Evolutionary conservation across 2,888 invertebrate genomes (phyloP), one percentile per base, ranked within the genome.

Genomic region (Linyphia triangularis): DNA sequence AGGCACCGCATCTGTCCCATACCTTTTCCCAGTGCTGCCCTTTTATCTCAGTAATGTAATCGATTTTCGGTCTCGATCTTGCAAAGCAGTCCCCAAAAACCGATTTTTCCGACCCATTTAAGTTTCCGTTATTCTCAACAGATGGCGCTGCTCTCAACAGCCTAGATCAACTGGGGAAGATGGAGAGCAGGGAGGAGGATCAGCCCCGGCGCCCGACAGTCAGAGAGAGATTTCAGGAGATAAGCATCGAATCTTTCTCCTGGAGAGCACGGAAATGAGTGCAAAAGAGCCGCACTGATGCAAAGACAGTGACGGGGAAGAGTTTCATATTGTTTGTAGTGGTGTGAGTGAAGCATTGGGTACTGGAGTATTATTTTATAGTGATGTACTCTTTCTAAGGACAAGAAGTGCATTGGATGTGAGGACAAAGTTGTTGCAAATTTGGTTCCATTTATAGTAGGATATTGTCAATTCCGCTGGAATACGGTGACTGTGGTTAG

Each of bases 61-160:
- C n/a, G n/a, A n/a, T n/a, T n/a, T n/a, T n/a, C n/a, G n/a, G n/a
- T n/a, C n/a, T n/a, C n/a, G n/a, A n/a, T n/a, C n/a, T n/a, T n/a
- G n/a, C n/a, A n/a, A n/a, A n/a, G n/a, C n/a, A n/a, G n/a, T n/a
- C n/a, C n/a, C n/a, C n/a, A n/a, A n/a, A n/a, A n/a, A n/a, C n/a
- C n/a, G n/a, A n/a, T n/a, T n/a, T n/a, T n/a, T n/a, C n/a, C n/a
- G n/a, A n/a, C n/a, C n/a, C n/a, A 51, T 13, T 9, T 9, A 2
- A 65, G 30, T 65, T 67, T 7, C 16, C 9, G 4, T 16, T 19
- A 13, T 19, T 2, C 1, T 2, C 30, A 13, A 51, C 13, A 85
- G 85, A 85, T 85, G 85, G 85, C 85, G 77, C 77, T 16, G 77
- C 13, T 65, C 19, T 73, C 84, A 84, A 33, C 33, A 30, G 72